Base-by-base conservation (phyloP, 2,888 invertebrate species). In the Eurytoma californica region DNA sequence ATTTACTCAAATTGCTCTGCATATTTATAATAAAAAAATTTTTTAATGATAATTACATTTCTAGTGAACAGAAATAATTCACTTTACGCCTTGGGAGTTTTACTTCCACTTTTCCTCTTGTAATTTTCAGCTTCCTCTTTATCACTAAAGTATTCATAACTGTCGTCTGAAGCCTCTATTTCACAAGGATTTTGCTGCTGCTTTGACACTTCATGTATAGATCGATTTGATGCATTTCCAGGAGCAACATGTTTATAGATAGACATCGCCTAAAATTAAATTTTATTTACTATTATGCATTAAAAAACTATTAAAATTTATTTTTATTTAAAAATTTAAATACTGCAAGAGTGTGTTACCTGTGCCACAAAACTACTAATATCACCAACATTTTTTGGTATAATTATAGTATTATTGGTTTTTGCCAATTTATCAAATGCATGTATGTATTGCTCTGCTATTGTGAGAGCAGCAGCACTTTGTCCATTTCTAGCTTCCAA, bases 371-470 rank as follows among this genome's bases (percentile, higher is more conserved):
- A 92, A 86, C 92, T 93, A 12, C 95, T 93, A 5, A 97, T 93
- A 86, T 96, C 95, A 4, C 96, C 95, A 3, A 95, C 95, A 90
- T 98, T 98, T 24, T 96, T 93, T 0, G 99, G 99, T 83, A 99
- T 91, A 84, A 99, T 96, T 80, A 99, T 92, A 0, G 99, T 99
- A 90, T 99, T 99, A 87, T 95, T 96, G 14, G 95, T 95, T 90
- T 96, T 95, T 0, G 99, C 99, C 82, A 99, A 91, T 87, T 97
- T 95, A 87, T 96, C 94, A 91, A 99, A 99, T 16, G 99, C 98
- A 24, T 93, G 91, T 57, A 99, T 97, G 89, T 99, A 99, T 88
- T 98, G 97, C 87, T 99, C 98, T 0, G 99, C 99, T 80, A 99
- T 92, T 16, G 95, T 94, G 57, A 99, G 91, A 0, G 97, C 95